Evolutionary conservation across 2,888 invertebrate species (phyloP), one percentile per base, ranked within the genome.

Genomic region (Lasioglossum leucozonium): DNA sequence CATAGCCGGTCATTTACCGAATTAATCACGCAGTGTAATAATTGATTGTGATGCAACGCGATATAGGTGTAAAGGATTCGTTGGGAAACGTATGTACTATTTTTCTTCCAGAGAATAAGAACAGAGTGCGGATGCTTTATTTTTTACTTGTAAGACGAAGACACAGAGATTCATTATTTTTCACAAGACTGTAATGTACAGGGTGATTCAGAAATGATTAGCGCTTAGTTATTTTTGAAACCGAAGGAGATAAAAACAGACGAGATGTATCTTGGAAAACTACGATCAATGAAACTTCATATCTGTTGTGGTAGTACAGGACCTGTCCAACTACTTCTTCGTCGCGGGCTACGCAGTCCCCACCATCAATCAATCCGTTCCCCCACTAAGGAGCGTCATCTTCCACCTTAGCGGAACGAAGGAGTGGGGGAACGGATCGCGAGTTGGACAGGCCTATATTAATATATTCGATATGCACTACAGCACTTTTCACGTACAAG

Each of bases 1-100:
- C 16, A 84, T 84, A 84, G 69, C 13, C 47, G 26, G 13, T 34
- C 34, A 71, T 77, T 81, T 73, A 65, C 51, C 22, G 13, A 58
- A 71, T 65, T 75, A 75, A 44, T 51, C n/a, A 37, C 47, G n/a
- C n/a, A 47, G n/a, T 47, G 37, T 58, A 55, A 75, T 44, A 78
- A 74, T 81, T 13, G n/a, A 81, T 84, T 77, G 77, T 74, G 77
- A 81, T 81, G 47, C 40, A 71, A 74, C 65, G 71, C 62, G 65
- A 74, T 78, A 65, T 78, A 65, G 78, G 42, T 13, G 37, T 75
- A 75, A 30, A 22, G 65, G 47, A 73, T 74, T 58, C 74, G n/a
- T 62, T 73, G 30, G 18, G 13, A 58, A 18, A 30, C 42, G 51
- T 84, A 65, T 80, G 51, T 84, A n/a, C n/a, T n/a, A 72, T 80